Base-by-base conservation (phyloP, 2,113 vertebrate genomes). In the Silurus glanis region DNA sequence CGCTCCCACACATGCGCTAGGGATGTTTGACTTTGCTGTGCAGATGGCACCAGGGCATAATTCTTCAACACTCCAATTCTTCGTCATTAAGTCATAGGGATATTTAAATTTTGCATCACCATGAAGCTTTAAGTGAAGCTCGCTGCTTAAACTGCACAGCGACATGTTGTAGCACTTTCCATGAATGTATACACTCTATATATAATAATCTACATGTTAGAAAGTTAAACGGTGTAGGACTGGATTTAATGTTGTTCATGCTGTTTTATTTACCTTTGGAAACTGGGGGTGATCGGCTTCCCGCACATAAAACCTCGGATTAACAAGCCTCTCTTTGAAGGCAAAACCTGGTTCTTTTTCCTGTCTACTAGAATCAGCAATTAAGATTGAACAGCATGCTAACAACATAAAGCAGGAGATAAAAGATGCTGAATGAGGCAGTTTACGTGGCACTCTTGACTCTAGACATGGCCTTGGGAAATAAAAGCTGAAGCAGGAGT, bases 321-420 rank as follows among this genome's bases (percentile, higher is more conserved):
- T 92, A 94, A 93, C 91, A 90, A 91, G 80, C 37, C 47, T 5
- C 64, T 80, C 49, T 85, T 94, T 92, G 85, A 93, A 79, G 86
- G 80, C 2, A 16, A 28, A 86, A 53, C 67, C 23, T 78, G 66
- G 66, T 16, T 86, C 45, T 82, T 84, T 81, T 85, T 83, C 17
- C 72, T 72, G 66, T 67, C 81, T 81, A 78, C 56, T 80, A 83
- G 75, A 79, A 85, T 83, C n/a, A 87, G 75, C 67, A 85, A 90
- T 90, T 85, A 90, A 81, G 51, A 58, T 25, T 69, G 83, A 86
- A 83, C 85, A 84, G 75, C n/a, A 80, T 72, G 80, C 80, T 85
- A 83, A 21, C 67, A 83, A 86, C 51, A 17, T 59, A 45, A 23
- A 23, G 61, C 61, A 23, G 17, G 53, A 64, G 37, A 74, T 28